Evolutionary conservation across 2,797 vertebrate genomes (phyloP).

Genomic region (Hoplostethus mediterraneus): DNA sequence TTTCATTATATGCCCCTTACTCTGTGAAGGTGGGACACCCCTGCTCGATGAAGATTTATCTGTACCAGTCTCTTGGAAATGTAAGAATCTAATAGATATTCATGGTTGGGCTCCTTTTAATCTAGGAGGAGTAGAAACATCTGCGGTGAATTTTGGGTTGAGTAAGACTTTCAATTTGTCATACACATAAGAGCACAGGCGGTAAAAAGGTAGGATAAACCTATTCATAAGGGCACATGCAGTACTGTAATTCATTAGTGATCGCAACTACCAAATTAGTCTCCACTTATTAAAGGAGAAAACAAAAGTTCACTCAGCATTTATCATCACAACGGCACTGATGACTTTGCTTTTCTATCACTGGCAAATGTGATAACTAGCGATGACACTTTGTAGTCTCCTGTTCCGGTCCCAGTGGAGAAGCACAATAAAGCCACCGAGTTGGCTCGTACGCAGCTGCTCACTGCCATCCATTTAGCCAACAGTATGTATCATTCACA

Average conservation of each 20-base stretch:
- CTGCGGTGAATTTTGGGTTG: slow-evolving; percentile 64
- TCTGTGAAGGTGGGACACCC: slow-evolving; percentile 66
- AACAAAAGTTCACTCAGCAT: neutral
- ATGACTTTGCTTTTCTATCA: slow-evolving; percentile 1
- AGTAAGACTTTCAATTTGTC: slow-evolving; percentile 76
- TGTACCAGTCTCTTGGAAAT: slow-evolving; percentile 57
- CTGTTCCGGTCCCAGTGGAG: neutral
- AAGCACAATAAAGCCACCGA: neutral
- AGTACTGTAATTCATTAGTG: slow-evolving; percentile 21
- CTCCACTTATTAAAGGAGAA: slow-evolving; percentile 24
- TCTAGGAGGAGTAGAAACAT: slow-evolving; percentile 72
- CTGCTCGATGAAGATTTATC: slow-evolving; percentile 76
- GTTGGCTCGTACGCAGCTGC: neutral
- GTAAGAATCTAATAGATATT: slow-evolving; percentile 81
- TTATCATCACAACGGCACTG: neutral
- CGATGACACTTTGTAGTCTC: neutral
- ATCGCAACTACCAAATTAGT: slow-evolving; percentile 17
- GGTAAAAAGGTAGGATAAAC: slow-evolving; percentile 34
- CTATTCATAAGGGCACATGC: slow-evolving; percentile 32
- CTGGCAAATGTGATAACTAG: neutral
- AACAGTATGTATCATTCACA: neutral
- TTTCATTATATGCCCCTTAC: slow-evolving; percentile 63
- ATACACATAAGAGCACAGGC: slow-evolving; percentile 50
- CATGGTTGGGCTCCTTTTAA: slow-evolving; percentile 83
- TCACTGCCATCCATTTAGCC: slow-evolving; percentile 8